Evolutionary conservation across 1,140 invertebrate species (phyloP), one percentile per base, ranked within the genome.

Genomic region (Ceratina calcarata): DNA sequence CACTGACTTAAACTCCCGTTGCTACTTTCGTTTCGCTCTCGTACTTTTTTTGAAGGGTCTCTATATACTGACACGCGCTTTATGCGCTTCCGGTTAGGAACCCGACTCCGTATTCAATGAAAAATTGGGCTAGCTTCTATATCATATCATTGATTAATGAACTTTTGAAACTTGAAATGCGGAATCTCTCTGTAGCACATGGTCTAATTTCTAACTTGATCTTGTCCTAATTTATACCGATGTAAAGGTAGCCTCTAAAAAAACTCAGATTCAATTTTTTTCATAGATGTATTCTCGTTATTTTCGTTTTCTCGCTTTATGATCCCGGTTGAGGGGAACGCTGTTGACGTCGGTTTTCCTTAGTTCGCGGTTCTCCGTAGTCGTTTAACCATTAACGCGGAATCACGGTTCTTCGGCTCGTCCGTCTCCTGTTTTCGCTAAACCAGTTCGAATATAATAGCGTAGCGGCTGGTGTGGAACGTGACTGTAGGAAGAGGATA

Each of bases 401-500:
- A 78, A 78, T 78, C 68, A 55, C 20, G 58, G 15, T 57, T 61
- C 75, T 62, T 24, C 10, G 1, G 3, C 24, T 62, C 58, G n/a
- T 22, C 18, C 32, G 32, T 74, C 37, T 53, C 1, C 4, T 22
- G 18, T 32, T 55, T 2, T 60, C 32, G 57, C 6, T 51, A 53
- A 8, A 3, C 53, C 24, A 16, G 58, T 49, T 51, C 15, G 45
- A 65, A 45, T 2, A 75, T 72, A 81, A 77, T 84, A 22, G 82
- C 68, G 57, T 78, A 20, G 58, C 27, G 53, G 72, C 66, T 16
- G 61, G 22, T 55, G 58, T 55, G 60, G 57, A 80, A 77, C 68
- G 73, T 58, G 37, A 53, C 80, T 76, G 68, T 76, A 76, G 78
- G 78, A 68, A 67, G 62, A 68, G 57, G 64, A 80, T 76, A 80